Conservation (phyloP, 2,797 vertebrate species). For the Simalia tracyae region DNA sequence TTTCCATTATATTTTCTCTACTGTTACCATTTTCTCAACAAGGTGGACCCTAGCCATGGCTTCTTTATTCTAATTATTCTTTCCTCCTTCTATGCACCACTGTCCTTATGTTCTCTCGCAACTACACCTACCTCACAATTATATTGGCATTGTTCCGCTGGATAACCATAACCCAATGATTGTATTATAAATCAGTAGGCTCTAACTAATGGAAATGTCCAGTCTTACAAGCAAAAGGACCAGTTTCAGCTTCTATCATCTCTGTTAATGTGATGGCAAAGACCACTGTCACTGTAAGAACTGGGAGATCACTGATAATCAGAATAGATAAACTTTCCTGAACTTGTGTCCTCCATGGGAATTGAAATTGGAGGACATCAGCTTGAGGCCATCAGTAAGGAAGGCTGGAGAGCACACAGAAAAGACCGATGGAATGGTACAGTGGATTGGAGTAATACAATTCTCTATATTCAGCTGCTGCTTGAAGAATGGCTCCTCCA, state of each 20-base stretch:
- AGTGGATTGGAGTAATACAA: not conserved
- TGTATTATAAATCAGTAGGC: too few relatives aligned
- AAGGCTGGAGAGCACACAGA: not conserved
- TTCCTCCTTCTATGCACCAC: constrained; percentile 44
- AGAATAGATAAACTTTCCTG: not conserved
- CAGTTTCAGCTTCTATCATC: not conserved
- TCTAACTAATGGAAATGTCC: not conserved
- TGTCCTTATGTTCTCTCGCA: constrained; percentile 33
- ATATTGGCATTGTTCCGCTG: not conserved
- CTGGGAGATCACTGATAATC: not conserved
- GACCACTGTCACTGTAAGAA: not conserved
- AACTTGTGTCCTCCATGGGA: not conserved
- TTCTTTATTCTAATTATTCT: constrained; percentile 38
- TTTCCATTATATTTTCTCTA: not conserved
- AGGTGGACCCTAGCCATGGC: not conserved
- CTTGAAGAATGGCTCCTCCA: not conserved
- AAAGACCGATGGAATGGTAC: not conserved
- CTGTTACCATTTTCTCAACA: not conserved
- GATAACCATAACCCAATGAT: not conserved
- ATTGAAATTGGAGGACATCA: not conserved
- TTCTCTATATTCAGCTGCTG: not conserved
- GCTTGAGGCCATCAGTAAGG: not conserved
- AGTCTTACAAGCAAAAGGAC: not conserved
- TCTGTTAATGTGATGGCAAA: not conserved
- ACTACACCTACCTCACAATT: not conserved